phyloP scores from a whole-genome alignment of 2,113 vertebrate species.

The Recurvirostra avosetta region DNA sequence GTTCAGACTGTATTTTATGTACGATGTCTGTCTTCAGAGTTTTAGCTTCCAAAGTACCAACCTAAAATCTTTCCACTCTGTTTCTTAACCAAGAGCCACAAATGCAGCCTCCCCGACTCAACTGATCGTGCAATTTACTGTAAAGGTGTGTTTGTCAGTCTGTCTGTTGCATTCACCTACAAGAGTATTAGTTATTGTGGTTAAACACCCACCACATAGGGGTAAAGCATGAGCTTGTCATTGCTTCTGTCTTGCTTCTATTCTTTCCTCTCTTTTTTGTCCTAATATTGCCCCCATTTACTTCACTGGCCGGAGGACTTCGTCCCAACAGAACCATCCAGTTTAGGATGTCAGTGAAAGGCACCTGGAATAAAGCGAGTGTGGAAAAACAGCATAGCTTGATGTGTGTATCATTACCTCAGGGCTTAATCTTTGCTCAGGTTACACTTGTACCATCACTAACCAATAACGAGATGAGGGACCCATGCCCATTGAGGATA shows the following conservation, averaged over 20 bases:
- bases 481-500: neutral
- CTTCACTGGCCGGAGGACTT: neutral
- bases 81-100: neutral
- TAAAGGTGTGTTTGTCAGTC: neutral
- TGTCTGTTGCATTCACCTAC: neutral
- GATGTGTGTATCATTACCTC: neutral
- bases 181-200: neutral
- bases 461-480: neutral
- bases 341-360: neutral
- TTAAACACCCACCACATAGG: neutral
- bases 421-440: neutral
- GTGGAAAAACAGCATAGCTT: neutral
- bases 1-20: neutral
- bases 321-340: neutral
- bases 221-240: neutral
- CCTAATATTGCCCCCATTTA: neutral
- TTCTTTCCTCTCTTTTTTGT: neutral
- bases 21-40: neutral
- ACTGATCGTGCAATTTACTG: neutral
- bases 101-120: neutral
- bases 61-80: neutral
- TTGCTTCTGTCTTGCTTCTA: neutral
- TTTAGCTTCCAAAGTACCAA: neutral
- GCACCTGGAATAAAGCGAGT: fast-evolving
- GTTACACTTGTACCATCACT: neutral